Evolutionary conservation across 30 jellyfish, hydroid and myxozoan species (phyloP), one percentile per base, ranked within the genome.

Genomic region (Cassiopea andromeda): DNA sequence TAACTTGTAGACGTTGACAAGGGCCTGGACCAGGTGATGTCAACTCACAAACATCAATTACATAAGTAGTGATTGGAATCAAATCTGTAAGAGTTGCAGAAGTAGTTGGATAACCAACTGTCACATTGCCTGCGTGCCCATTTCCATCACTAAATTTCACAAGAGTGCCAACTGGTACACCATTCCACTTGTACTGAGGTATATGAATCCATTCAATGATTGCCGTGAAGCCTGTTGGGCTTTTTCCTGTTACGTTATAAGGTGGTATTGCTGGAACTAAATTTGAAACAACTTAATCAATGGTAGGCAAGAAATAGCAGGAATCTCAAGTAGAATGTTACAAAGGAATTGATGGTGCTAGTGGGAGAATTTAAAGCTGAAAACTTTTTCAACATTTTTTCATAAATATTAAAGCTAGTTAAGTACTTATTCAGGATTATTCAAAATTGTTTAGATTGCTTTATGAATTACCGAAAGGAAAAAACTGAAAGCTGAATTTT

Each of bases 221-320:
- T 10, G 83, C 88, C 13, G 95, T 60, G 58, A 60, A 75, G 6
- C 90, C 94, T 2, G 93, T 61, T 7, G 89, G 69, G 6, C 89
- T 83, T 4, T 38, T 71, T 18, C 91, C 92, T 2, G 85, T 48
- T 60, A 92, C 80, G 49, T 47, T 16, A 18, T 57, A 12, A 54
- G 97, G 97, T n/a, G 97, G 97, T 81, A 69, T 70, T 45, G 89
- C 83, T 44, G 97, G 97, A 18, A 78, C 97, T 92, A 80, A 70
- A 64, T 3, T 10, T 3, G 12, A 54, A 54, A 54, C 7, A 6
- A 54, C 64, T 3, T 54, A 27, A 27, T 27, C 38, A 27, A 27
- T 27, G 38, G 38, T 27, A 27, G 38, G 38, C 38, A 27, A 27
- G 38, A 27, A 27, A 27, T 27, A 27, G 38, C 38, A 27, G 38